These are phyloP conservation scores for Pycnonotus jocosus DNA, from an alignment of 2,113 vertebrate species.

Conservation along the genomic window DNA sequence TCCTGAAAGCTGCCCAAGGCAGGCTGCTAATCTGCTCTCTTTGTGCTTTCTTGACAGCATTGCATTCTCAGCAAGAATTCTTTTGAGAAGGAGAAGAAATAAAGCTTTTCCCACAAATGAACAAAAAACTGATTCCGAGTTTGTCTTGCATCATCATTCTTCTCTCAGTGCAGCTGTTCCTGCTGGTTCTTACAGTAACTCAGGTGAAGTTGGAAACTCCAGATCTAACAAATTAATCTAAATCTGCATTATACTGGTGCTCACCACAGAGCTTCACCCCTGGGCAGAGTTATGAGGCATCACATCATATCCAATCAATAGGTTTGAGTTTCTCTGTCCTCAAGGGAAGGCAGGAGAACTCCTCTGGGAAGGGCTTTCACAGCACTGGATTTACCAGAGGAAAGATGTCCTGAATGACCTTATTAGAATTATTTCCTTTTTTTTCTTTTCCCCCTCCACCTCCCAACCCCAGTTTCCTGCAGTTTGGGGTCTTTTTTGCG, in stretches of 20 bases:
- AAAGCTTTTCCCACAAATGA: neutral
- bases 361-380: neutral
- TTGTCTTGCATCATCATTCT: fast-evolving
- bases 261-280: neutral
- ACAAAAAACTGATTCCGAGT: neutral
- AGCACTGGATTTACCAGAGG: neutral
- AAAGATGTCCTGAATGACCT: neutral
- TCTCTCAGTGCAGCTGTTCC: neutral
- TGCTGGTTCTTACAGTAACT: neutral
- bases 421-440: neutral
- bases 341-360: neutral
- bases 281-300: neutral
- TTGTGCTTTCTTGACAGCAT: neutral
- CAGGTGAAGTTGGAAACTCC: neutral
- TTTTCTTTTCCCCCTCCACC: neutral
- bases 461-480: neutral
- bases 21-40: neutral
- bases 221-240: neutral
- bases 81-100: neutral
- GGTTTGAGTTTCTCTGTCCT: neutral
- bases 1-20: neutral
- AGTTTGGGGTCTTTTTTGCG: neutral
- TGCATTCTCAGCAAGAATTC: neutral
- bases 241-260: neutral
- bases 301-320: neutral